phyloP scores from a whole-genome alignment of 1,140 invertebrate genomes.

The Panulirus ornatus region DNA sequence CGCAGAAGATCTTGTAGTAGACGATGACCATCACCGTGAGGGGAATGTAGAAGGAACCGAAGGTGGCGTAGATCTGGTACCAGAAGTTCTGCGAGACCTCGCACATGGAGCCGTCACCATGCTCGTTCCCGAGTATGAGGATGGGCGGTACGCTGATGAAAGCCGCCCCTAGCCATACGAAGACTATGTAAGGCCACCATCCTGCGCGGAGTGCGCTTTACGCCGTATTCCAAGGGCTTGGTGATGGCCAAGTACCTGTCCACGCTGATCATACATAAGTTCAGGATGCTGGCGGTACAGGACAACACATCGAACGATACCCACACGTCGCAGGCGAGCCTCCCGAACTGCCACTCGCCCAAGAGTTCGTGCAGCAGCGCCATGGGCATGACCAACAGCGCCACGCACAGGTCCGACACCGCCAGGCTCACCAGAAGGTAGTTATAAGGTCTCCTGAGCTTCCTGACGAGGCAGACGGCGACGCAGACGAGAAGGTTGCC shows the following conservation, averaged over 20 bases:
- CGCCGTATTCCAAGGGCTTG: constrained; percentile 86
- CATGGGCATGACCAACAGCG: constrained; percentile 96
- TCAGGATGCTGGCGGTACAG: constrained; percentile 88
- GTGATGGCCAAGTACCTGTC: constrained; percentile 82
- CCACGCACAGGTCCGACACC: constrained; percentile 98
- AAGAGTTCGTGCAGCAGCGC: constrained; percentile 89
- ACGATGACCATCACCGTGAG: constrained; percentile 96
- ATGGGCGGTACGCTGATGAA: constrained; percentile 93
- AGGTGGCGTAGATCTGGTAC: constrained; percentile 95
- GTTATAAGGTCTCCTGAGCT: constrained; percentile 95
- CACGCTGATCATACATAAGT: constrained; percentile 83
- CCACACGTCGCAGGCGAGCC: constrained; percentile 88
- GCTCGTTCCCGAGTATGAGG: constrained; percentile 92
- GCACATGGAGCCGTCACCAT: constrained; percentile 84
- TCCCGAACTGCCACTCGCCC: constrained; percentile 90
- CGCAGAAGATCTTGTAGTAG: constrained; percentile 95
- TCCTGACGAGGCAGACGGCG: constrained; percentile 96
- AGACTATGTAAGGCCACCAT: constrained; percentile 93
- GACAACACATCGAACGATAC: constrained; percentile 94
- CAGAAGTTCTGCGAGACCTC: constrained; percentile 92
- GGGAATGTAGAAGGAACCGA: constrained; percentile 98
- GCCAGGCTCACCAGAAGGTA: constrained; percentile 98
- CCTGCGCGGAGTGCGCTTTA: constrained; percentile 94
- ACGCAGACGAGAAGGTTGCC: constrained; percentile 97
- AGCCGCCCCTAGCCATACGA: constrained; percentile 92